phyloP scores from a whole-genome alignment of 2,113 vertebrate genomes.

The Melanocharis versteri region DNA sequence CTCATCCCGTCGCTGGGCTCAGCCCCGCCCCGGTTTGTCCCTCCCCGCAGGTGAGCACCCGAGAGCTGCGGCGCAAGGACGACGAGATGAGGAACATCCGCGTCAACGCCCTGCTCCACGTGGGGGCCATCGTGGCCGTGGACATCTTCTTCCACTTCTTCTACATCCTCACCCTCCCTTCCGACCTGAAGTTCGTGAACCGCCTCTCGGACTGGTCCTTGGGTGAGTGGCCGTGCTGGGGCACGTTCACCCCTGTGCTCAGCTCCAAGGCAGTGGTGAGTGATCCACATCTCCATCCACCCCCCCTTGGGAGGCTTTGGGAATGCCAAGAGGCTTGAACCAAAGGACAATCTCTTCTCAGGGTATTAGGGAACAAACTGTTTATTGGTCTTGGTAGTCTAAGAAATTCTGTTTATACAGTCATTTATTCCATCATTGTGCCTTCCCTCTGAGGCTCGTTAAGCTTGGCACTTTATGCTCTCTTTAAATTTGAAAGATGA shows the following conservation, averaged over 20 bases:
- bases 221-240: slow-evolving; percentile 68
- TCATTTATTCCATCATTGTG: neutral
- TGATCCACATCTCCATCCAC: neutral
- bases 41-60: slow-evolving; percentile 78
- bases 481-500: no score
- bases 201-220: slow-evolving; percentile 89
- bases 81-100: slow-evolving; percentile 86
- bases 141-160: slow-evolving; percentile 93
- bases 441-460: neutral
- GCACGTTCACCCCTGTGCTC: rapidly evolving
- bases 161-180: slow-evolving; percentile 93
- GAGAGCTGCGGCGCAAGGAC: slow-evolving; percentile 77
- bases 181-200: slow-evolving; percentile 83
- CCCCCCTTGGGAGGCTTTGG: neutral
- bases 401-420: neutral
- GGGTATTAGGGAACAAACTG: neutral
- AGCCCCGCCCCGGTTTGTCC: neutral
- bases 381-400: neutral
- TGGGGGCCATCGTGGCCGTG: slow-evolving; percentile 75
- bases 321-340: neutral
- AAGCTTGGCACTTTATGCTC: no score
- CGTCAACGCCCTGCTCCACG: slow-evolving; percentile 73
- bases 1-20: neutral
- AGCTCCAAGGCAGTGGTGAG: neutral
- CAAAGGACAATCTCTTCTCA: neutral